Evolutionary conservation across 37 sponge, comb jelly and placozoan genomes (phyloP), one percentile per base, ranked within the genome.

Genomic region (Beroe ovata): DNA sequence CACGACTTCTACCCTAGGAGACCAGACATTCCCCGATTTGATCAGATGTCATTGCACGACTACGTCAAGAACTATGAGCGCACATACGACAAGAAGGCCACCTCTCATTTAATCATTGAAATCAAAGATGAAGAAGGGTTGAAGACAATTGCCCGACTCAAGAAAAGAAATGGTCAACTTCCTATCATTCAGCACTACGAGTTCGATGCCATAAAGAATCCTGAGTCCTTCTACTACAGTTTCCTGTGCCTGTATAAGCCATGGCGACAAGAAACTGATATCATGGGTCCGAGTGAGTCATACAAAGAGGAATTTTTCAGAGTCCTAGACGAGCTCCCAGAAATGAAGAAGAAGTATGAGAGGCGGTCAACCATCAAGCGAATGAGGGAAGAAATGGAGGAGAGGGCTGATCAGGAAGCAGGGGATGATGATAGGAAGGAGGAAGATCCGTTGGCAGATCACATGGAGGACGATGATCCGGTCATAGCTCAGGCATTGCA

Each of bases 361-460:
- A 2, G 36, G 20, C 26, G 32, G 20, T 6, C 32, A 11, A 8
- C 18, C 71, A 69, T 69, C 8, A 14, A 69, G 38, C 26, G 32
- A 34, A 6, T 25, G 8, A 69, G 38, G 38, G 71, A 69, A 35
- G 25, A 69, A 69, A 69, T 69, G 71, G 71, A 69, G 71, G 20
- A 25, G 11, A 6, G 25, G 4, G 38, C 38, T 36, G 20, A 69
- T 25, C n/a, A n/a, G n/a, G 71, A 16, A 69, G 3, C 4, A n/a
- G n/a, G n/a, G 71, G 25, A 11, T 14, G 8, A 35, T 8, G 20
- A 69, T 14, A 16, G 4, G 6, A 14, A 6, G 32, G 8, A 8
- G 38, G 1, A 35, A 36, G 20, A 21, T 69, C 4, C 35, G 4
- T 69, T 38, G 3, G 8, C 26, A 6, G 71, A 69, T 16, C 26